Conservation (phyloP, 1,140 invertebrate genomes). For the Pteromalus puparum region DNA sequence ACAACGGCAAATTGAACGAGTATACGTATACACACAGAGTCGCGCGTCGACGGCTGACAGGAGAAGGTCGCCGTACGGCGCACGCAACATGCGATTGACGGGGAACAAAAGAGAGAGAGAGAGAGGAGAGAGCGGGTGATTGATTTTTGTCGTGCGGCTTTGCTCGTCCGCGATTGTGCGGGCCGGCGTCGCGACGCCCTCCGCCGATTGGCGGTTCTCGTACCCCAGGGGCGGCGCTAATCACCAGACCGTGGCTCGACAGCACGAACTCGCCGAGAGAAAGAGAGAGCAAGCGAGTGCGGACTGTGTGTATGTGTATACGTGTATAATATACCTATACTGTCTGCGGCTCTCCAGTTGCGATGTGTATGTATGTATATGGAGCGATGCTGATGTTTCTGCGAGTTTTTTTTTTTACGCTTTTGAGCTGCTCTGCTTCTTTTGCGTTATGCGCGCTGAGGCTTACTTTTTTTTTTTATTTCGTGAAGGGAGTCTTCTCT, state of each 20-base stretch:
- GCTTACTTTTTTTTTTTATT: neutral
- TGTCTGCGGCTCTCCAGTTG: neutral
- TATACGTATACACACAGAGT: neutral
- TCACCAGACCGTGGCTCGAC: conserved; percentile 70
- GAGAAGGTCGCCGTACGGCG: conserved; percentile 23
- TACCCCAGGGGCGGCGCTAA: conserved; percentile 74
- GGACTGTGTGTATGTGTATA: neutral
- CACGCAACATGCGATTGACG: conserved; percentile 33
- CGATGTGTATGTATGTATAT: neutral
- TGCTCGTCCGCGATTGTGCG: conserved; percentile 72
- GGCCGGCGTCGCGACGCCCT: conserved; percentile 73
- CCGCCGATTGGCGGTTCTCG: conserved; percentile 73
- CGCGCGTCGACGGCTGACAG: conserved; percentile 44
- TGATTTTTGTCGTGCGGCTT: conserved; percentile 75
- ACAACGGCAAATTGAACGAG: conserved; percentile 18
- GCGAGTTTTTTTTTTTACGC: conserved; percentile 5
- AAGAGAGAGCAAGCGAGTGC: conserved; percentile 29
- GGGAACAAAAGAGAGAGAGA: conserved; percentile 42
- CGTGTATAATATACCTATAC: neutral
- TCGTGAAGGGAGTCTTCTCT: too few relatives aligned
- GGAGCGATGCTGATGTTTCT: conserved; percentile 4
- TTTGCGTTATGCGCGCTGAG: neutral
- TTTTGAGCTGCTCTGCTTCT: neutral
- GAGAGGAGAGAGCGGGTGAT: conserved; percentile 65
- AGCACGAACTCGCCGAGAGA: conserved; percentile 21